phyloP scores from a whole-genome alignment of 2,888 invertebrate species.

The Andricus curvator region DNA sequence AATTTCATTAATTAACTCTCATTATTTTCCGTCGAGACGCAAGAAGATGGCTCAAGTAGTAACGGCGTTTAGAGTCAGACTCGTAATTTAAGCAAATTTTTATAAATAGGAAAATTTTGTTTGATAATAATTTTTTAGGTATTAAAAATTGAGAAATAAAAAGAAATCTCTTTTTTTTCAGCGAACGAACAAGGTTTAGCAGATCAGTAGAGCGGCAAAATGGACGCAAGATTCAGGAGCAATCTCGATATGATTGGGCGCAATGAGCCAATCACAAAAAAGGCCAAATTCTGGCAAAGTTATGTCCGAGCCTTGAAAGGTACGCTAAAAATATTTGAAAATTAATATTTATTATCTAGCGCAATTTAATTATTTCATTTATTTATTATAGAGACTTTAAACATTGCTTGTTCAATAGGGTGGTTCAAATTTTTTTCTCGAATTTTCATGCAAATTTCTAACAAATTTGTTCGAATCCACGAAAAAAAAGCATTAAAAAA shows the following conservation, averaged over 20 bases:
- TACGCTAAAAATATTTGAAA: conserved; percentile 75
- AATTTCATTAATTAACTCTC: neutral
- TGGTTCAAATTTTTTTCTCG: too few relatives aligned
- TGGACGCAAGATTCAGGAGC: conserved; percentile 87
- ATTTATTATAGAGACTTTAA: too few relatives aligned
- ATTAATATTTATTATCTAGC: too few relatives aligned
- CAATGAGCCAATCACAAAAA: conserved; percentile 94
- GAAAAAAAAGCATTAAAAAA: too few relatives aligned
- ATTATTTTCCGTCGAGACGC: neutral
- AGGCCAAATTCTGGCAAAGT: conserved; percentile 96
- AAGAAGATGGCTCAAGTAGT: neutral
- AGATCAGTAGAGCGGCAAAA: conserved; percentile 84
- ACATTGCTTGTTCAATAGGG: too few relatives aligned
- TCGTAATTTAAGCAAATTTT: neutral
- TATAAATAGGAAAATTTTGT: too few relatives aligned
- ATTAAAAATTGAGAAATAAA: conserved; percentile 3
- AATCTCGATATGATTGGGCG: conserved; percentile 97
- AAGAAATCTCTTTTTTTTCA: conserved; percentile 72
- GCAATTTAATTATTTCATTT: too few relatives aligned
- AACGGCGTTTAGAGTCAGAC: neutral
- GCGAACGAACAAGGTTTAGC: conserved; percentile 87
- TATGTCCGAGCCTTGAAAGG: conserved; percentile 95
- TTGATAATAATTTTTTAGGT: too few relatives aligned
- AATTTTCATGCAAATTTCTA: too few relatives aligned
- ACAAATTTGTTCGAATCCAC: too few relatives aligned